Base-by-base conservation (phyloP, 2,888 invertebrate species). In the Ennomos fuscantarius region DNA sequence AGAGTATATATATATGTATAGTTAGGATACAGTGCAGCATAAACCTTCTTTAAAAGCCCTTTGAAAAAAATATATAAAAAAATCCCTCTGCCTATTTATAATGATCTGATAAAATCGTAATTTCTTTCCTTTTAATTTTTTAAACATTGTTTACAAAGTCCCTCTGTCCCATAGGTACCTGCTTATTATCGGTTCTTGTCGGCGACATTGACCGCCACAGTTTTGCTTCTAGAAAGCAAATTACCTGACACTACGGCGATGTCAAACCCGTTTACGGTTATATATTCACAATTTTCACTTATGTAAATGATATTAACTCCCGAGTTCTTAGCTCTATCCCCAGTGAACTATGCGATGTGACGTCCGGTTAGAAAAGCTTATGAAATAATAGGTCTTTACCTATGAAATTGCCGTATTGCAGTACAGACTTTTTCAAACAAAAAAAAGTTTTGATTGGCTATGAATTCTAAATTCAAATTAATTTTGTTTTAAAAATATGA, bases 231-330 rank as follows among this genome's bases (percentile, higher is more conserved):
- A 79, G 88, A 89, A 87, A 88, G 87, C 84, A 82, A 79, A 79
- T 74, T 66, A 61, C 57, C 49, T 41, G 43, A 53, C 31, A 36
- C 40, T 34, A 45, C 33, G 42, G 36, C 44, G 31, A 40, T 32
- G 36, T 58, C 48, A 72, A 84, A 84, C 86, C 77, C 74, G 86
- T 83, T 85, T 75, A 71, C 62, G 60, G 68, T 65, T 59, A 59
- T 49, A 49, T 59, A 84, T 86, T 80, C 81, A 74, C 76, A 10
- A 87, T 88, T 89, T 90, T 90, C 91, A 90, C 89, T 90, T 90
- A 90, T 90, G 90, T 82, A 80, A 90, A 91, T 89, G 72, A 63
- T 65, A 75, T 75, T 71, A 79, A 76, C 55, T 48, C 48, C 53
- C 40, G 45, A 40, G 12, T 32, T 53, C 39, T 47, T 2, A 32